A percentile compares a stretch with the other conserved stretches of the same genome.
phyloP scores from a whole-genome alignment of 2,888 invertebrate genomes.

The Ceramica pisi region DNA sequence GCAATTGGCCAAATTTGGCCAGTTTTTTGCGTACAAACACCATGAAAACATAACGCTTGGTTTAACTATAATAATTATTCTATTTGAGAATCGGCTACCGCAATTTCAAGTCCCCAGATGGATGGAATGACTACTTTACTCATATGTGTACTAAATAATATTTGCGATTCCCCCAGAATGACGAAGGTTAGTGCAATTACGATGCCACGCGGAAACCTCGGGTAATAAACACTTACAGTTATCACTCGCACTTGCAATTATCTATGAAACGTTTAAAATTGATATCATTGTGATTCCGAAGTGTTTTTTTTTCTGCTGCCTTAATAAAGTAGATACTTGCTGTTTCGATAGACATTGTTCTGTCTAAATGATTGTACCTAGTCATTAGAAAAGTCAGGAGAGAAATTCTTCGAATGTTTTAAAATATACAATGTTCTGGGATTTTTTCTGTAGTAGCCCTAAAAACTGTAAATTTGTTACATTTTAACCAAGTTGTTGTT shows the following conservation, averaged over 20 bases:
- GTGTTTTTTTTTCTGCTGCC: background rate
- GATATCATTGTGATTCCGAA: conserved; percentile 21
- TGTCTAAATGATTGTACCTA: no score
- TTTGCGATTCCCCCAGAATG: conserved; percentile 26
- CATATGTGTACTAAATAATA: background rate
- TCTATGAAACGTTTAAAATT: conserved; percentile 29
- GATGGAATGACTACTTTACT: background rate
- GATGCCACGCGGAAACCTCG: conserved; percentile 37
- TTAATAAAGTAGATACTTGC: background rate
- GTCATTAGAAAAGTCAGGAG: no score
- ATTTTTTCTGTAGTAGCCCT: no score
- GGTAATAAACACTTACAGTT: conserved; percentile 33
- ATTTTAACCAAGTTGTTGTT: no score
- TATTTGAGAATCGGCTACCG: background rate
- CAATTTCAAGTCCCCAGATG: background rate
- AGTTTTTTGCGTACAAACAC: background rate
- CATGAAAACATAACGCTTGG: background rate
- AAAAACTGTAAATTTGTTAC: no score
- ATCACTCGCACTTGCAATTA: conserved; percentile 45
- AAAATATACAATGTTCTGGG: no score
- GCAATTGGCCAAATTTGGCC: no score
- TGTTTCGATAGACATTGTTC: background rate
- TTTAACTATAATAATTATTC: background rate
- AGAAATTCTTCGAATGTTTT: no score
- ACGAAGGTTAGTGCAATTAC: conserved; percentile 16